phyloP scores from a whole-genome alignment of 2,888 invertebrate species.

The Rhamphomyia laevipes region DNA sequence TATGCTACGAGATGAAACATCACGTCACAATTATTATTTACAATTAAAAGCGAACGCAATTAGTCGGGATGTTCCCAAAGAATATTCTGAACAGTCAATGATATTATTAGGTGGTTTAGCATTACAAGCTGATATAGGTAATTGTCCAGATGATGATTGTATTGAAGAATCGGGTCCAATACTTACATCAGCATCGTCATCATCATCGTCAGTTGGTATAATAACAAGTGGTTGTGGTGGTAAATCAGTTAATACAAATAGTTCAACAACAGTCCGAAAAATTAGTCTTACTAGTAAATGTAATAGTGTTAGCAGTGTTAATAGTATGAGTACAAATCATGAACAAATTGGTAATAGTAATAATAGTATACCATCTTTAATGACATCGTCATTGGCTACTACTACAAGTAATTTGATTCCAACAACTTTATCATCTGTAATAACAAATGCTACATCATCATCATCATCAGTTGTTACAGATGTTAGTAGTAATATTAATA shows the following conservation, averaged over 20 bases:
- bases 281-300: neutral
- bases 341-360: neutral
- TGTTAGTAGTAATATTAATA: conserved; percentile 12
- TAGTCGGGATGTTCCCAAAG: conserved; percentile 48
- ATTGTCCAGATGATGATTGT: conserved; percentile 46
- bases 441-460: conserved; percentile 9
- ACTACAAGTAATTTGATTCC: conserved; percentile 15
- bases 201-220: conserved; percentile 9
- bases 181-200: conserved; percentile 13
- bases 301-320: neutral
- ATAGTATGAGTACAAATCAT: neutral
- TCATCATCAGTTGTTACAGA: conserved; percentile 6
- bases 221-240: neutral
- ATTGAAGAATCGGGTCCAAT: neutral
- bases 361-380: neutral
- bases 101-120: conserved; percentile 80
- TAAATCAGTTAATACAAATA: neutral
- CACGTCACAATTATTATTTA: conserved; percentile 87
- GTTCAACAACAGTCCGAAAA: neutral
- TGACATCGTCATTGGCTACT: conserved; percentile 17
- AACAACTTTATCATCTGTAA: conserved; percentile 18
- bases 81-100: conserved; percentile 47
- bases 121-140: conserved; percentile 85
- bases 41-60: conserved; percentile 84
- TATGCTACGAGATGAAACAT: conserved; percentile 80